Conservation (phyloP, 2,113 vertebrate genomes). For the Sebastes schlegelii region DNA sequence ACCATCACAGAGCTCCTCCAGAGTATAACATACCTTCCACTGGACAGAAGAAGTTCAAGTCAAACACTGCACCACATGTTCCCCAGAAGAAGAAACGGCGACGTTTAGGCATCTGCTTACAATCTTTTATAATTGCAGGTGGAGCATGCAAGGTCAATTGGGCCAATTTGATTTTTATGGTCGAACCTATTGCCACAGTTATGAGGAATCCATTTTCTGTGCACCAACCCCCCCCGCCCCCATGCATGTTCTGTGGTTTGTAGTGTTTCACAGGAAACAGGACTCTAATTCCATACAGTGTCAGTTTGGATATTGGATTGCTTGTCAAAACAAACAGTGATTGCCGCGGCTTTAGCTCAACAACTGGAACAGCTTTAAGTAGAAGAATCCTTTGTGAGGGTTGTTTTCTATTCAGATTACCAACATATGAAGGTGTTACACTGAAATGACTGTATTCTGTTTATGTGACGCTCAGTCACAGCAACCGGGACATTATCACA, state of each 20-base stretch:
- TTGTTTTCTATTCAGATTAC: conserved; percentile 39
- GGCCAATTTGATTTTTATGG: conserved; percentile 93
- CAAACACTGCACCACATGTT: conserved; percentile 87
- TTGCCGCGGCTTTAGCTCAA: conserved; percentile 68
- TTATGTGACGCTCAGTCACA: background rate
- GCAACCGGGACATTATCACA: background rate
- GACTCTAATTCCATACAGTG: conserved; percentile 88
- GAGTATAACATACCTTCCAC: conserved; percentile 44
- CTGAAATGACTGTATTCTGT: conserved; percentile 22
- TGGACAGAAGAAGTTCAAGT: conserved; percentile 47
- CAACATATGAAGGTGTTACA: conserved; percentile 19
- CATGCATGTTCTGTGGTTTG: conserved; percentile 20
- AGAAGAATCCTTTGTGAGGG: conserved; percentile 45
- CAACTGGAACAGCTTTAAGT: conserved; percentile 75
- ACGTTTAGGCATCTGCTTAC: conserved; percentile 94
- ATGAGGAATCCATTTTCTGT: conserved; percentile 78
- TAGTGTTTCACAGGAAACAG: conserved; percentile 89
- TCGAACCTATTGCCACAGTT: conserved; percentile 88
- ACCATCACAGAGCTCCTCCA: conserved; percentile 27
- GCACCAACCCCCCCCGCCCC: conserved; percentile 1
- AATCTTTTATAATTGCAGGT: conserved; percentile 95
- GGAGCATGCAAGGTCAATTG: conserved; percentile 95
- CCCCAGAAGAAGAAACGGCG: conserved; percentile 85
- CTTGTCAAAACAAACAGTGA: conserved; percentile 87
- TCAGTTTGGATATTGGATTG: conserved; percentile 88